Conservation (phyloP, 2,113 vertebrate genomes). For the Cochlearius cochlearius region DNA sequence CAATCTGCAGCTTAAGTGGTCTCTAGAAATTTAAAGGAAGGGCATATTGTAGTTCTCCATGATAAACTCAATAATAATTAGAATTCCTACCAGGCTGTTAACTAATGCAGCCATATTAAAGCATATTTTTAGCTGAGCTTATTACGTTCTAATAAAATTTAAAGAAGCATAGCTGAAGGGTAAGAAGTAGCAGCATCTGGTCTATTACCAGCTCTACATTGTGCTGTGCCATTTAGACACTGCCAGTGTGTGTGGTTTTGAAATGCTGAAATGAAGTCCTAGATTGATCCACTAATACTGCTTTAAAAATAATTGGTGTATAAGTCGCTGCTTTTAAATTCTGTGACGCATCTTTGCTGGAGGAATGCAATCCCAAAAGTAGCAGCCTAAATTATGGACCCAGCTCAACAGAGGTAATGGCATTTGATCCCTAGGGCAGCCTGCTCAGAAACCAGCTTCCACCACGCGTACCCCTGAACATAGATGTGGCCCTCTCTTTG, state of each 20-base stretch:
- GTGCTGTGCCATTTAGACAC: slow-evolving; percentile 16
- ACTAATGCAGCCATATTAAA: slow-evolving; percentile 70
- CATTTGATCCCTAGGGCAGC: not conserved
- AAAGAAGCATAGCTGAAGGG: slow-evolving; percentile 63
- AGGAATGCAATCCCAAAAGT: not conserved
- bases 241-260: not conserved
- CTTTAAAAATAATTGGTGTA: not conserved
- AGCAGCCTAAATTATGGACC: not conserved
- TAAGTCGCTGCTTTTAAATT: not conserved
- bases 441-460: not conserved
- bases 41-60: slow-evolving; percentile 9
- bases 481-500: not conserved
- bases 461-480: accelerated
- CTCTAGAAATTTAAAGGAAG: slow-evolving; percentile 63
- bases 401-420: not conserved
- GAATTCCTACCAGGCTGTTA: slow-evolving; percentile 71
- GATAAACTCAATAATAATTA: slow-evolving; percentile 71
- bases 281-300: not conserved
- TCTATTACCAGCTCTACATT: slow-evolving; percentile 25
- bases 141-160: slow-evolving; percentile 69
- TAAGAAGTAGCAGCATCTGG: slow-evolving; percentile 49
- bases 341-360: not conserved
- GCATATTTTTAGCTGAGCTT: slow-evolving; percentile 64
- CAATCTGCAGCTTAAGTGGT: slow-evolving; percentile 64
- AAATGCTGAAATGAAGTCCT: not conserved